Evolutionary conservation across 2,888 invertebrate genomes (phyloP).

Genomic region (Pristionchus maxplancki): DNA sequence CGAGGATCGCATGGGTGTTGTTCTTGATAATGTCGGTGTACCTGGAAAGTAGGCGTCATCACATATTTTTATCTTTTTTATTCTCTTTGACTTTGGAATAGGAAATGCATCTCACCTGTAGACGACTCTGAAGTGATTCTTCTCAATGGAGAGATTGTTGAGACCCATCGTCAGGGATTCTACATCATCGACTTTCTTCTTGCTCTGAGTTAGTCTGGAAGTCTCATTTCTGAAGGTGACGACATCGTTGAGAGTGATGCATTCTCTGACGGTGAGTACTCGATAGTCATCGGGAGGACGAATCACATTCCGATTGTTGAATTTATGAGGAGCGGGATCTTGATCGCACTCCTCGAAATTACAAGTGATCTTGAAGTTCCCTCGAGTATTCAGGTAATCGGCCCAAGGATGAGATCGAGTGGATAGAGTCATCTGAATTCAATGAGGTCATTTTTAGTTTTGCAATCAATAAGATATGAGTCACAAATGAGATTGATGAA

Average conservation of each 20-base stretch:
- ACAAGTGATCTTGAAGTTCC: background rate
- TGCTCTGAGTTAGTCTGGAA: background rate
- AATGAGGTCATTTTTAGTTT: background rate
- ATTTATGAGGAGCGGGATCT: background rate
- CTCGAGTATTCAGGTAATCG: background rate
- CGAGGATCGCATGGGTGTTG: background rate
- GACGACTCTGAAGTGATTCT: background rate
- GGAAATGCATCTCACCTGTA: background rate
- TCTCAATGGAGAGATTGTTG: background rate
- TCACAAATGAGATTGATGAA: background rate
- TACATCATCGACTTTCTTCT: no score
- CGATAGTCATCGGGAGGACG: background rate
- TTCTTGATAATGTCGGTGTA: background rate
- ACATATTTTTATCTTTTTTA: background rate
- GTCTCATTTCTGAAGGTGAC: background rate
- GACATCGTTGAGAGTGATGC: constrained; percentile 16
- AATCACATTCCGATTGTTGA: background rate
- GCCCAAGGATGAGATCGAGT: constrained; percentile 19
- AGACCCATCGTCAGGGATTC: background rate
- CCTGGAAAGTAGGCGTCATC: background rate
- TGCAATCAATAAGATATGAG: no score
- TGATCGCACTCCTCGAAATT: background rate
- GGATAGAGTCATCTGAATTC: background rate
- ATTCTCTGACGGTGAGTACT: background rate
- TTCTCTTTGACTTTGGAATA: background rate